Base-by-base conservation (phyloP, 2,888 invertebrate species). In the Limnephilus auricula region DNA sequence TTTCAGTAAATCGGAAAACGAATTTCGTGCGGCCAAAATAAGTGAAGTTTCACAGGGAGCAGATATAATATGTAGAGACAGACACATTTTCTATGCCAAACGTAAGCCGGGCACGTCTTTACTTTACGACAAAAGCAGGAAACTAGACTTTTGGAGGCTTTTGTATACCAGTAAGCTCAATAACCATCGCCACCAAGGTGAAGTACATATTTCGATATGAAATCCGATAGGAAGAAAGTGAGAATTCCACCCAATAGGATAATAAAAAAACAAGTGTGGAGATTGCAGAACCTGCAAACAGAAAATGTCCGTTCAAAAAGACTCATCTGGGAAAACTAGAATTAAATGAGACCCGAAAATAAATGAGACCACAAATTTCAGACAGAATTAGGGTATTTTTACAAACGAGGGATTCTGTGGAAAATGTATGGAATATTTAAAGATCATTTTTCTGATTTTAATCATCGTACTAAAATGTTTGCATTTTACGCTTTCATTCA, bases 201-300 rank as follows among this genome's bases (percentile, higher is more conserved):
- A 84, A 40, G 37, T 37, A 37, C 34, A 83, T 18, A 37, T 30
- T 37, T 85, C 30, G 37, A n/a, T 50, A 45, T 45, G 45, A 45
- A 15, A 45, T 13, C 31, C 83, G 25, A 34, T 18, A 37, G n/a
- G n/a, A 84, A n/a, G 65, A 34, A 65, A 85, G 85, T 65, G 45
- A 65, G 87, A 65, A 87, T 50, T 18, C 15, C 25, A 50, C 87
- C 87, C 87, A 87, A 65, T 50, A 50, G 87, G 13, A n/a, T 32
- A 65, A 50, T 87, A 87, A 87, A 87, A 65, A 65, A 65, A 65
- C 18, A 1, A 65, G 84, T 25, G 2, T 2, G 1, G 32, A 87
- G 50, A 37, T 84, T 15, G 18, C 0, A 45, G n/a, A 30, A 65
- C 15, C 3, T 45, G 65, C 12, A 65, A 31, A n/a, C 2, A 87